These are phyloP conservation scores for Xanthia icteritia DNA, from an alignment of 2,888 invertebrate species.

Conservation along the genomic window DNA sequence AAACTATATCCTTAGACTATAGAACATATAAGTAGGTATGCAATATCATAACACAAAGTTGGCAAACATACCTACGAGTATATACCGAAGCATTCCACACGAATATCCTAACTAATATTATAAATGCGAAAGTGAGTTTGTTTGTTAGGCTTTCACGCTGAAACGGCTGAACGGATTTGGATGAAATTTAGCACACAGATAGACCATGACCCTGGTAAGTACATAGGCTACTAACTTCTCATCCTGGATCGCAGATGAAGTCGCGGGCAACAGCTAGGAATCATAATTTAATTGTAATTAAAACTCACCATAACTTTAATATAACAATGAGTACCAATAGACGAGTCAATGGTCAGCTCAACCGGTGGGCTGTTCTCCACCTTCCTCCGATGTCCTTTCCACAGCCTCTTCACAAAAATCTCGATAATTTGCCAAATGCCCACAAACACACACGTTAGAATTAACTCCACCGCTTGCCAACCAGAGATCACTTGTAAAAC, in stretches of 20 bases:
- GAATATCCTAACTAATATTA: no score
- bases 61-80: not conserved
- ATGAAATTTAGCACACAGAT: no score
- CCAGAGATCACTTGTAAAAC: slow-evolving; percentile 82
- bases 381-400: slow-evolving; percentile 85
- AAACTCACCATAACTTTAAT: slow-evolving; percentile 86
- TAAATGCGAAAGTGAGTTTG: no score
- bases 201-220: no score
- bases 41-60: not conserved
- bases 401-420: slow-evolving; percentile 80
- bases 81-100: not conserved
- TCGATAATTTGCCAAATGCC: slow-evolving; percentile 84
- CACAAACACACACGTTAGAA: slow-evolving; percentile 79
- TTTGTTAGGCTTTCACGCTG: no score
- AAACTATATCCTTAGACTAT: not conserved
- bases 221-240: no score
- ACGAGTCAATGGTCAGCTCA: slow-evolving; percentile 84
- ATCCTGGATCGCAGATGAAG: no score
- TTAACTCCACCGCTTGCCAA: slow-evolving; percentile 82
- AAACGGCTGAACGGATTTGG: no score
- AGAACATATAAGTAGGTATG: not conserved
- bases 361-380: slow-evolving; percentile 74
- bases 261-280: not conserved
- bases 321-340: slow-evolving; percentile 86
- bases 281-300: not conserved